Percentiles rank a stretch among this genome's conserved stretches.
Conservation (phyloP, 2,113 vertebrate species). For the Oreochromis niloticus region DNA sequence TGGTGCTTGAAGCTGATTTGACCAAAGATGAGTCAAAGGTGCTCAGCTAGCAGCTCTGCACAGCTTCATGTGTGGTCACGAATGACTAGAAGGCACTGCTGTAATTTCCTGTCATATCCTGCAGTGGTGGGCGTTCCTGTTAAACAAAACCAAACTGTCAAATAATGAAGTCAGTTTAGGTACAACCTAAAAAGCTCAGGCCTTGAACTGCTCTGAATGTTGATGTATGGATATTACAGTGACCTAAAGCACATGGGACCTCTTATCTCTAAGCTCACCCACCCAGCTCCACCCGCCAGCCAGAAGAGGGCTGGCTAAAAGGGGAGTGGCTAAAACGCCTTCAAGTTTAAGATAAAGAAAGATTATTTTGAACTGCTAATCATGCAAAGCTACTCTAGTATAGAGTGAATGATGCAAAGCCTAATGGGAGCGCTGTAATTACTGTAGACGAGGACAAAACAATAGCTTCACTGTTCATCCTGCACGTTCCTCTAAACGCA, state of each 20-base stretch:
- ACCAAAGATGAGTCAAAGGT: background rate
- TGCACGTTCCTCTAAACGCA: background rate
- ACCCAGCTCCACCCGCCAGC: background rate
- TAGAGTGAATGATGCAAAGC: background rate
- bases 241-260: background rate
- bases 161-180: background rate
- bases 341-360: background rate
- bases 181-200: background rate
- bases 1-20: background rate
- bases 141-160: fast-evolving
- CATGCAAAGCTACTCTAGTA: background rate
- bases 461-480: background rate
- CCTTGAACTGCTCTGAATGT: fast-evolving
- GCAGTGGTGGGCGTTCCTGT: background rate
- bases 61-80: background rate
- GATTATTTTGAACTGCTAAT: background rate
- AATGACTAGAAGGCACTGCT: background rate
- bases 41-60: background rate
- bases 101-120: background rate
- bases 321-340: background rate
- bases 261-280: background rate
- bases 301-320: background rate
- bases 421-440: background rate
- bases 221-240: background rate
- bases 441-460: fast-evolving